phyloP scores from a whole-genome alignment of 2,888 invertebrate genomes.

The Himalopsyche japonica region DNA sequence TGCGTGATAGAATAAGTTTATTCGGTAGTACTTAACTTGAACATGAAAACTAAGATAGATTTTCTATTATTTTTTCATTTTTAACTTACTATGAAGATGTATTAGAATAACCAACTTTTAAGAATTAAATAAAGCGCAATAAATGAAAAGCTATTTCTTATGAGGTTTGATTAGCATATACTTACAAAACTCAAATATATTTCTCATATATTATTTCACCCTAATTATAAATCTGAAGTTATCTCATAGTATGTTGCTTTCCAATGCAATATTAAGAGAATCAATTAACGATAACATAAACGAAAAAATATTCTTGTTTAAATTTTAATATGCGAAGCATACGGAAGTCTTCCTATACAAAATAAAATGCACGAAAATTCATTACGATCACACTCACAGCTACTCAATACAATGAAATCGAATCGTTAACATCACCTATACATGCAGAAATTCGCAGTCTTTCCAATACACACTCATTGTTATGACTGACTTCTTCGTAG shows the following conservation, averaged over 20 bases:
- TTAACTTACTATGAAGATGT: too few species aligned
- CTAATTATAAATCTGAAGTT: neutral
- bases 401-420: neutral
- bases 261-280: neutral
- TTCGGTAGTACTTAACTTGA: too few species aligned
- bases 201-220: too few species aligned
- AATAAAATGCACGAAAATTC: neutral
- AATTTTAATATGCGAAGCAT: neutral
- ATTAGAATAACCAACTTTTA: too few species aligned
- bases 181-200: too few species aligned
- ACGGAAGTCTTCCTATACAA: neutral
- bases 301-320: neutral
- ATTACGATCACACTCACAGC: neutral
- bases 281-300: neutral
- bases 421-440: neutral
- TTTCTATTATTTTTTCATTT: too few species aligned
- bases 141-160: too few species aligned
- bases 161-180: too few species aligned
- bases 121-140: too few species aligned
- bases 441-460: neutral
- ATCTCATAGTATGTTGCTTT: neutral
- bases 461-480: slow-evolving; percentile 26
- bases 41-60: too few species aligned
- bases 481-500: slow-evolving; percentile 29
- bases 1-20: too few species aligned